phyloP scores from a whole-genome alignment of 2,797 vertebrate species.

The Falco peregrinus region DNA sequence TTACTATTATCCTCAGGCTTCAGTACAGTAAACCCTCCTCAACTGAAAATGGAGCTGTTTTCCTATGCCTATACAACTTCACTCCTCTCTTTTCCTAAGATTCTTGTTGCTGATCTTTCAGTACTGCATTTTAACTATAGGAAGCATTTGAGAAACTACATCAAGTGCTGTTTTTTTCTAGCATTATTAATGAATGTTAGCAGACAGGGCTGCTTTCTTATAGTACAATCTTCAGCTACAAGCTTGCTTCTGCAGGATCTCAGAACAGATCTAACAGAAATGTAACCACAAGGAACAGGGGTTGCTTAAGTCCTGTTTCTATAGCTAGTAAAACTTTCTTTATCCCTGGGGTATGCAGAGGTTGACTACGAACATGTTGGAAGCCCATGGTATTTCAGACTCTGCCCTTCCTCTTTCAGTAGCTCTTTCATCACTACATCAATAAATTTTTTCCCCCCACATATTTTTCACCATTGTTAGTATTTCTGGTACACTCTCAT shows the following conservation, averaged over 20 bases:
- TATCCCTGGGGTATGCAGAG: neutral
- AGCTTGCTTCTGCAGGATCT: neutral
- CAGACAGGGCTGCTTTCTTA: neutral
- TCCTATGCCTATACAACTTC: neutral
- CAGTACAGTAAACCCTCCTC: neutral
- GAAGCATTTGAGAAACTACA: neutral
- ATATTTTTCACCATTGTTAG: neutral
- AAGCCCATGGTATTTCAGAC: neutral
- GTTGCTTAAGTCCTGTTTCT: neutral
- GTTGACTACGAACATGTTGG: neutral
- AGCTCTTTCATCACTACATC: neutral
- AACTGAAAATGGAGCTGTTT: neutral
- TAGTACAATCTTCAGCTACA: neutral
- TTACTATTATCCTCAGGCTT: neutral
- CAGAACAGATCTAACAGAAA: neutral
- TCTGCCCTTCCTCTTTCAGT: neutral
- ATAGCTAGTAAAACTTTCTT: neutral
- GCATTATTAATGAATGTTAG: neutral
- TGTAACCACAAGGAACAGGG: neutral
- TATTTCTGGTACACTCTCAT: neutral
- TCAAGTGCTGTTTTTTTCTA: neutral
- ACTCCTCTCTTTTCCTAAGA: neutral
- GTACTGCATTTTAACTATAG: neutral
- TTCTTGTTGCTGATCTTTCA: neutral
- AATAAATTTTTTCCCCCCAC: rapidly evolving